phyloP scores from a whole-genome alignment of 35 echinoderm and acorn worm species.

The Hemicentrotus pulcherrimus region DNA sequence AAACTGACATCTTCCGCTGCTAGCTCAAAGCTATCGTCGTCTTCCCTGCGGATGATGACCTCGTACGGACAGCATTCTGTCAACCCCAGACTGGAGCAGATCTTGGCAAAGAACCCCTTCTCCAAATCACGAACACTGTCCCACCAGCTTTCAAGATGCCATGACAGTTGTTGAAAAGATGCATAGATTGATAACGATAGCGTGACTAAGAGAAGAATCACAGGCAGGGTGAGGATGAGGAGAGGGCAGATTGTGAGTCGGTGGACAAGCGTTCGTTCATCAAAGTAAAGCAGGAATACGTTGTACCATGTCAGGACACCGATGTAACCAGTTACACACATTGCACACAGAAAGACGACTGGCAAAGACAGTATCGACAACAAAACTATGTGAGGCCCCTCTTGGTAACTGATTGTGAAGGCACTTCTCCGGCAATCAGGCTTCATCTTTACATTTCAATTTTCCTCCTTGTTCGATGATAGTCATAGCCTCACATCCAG shows the following conservation, averaged over 20 bases:
- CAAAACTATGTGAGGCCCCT: constrained; percentile 76
- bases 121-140: constrained; percentile 67
- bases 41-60: constrained; percentile 69
- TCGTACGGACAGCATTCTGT: constrained; percentile 80
- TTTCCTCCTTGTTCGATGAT: background rate
- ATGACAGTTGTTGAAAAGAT: constrained; percentile 62
- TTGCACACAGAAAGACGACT: constrained; percentile 66
- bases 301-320: constrained; percentile 87
- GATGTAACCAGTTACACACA: constrained; percentile 63
- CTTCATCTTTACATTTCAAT: background rate
- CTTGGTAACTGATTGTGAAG: constrained; percentile 14
- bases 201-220: constrained; percentile 44
- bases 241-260: constrained; percentile 74
- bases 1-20: constrained; percentile 68
- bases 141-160: constrained; percentile 64
- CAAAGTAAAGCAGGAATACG: constrained; percentile 78
- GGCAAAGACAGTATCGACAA: constrained; percentile 65
- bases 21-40: constrained; percentile 62
- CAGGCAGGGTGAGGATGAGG: constrained; percentile 72
- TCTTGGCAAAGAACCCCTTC: constrained; percentile 75
- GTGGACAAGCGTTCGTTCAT: constrained; percentile 70
- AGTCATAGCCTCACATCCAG: background rate
- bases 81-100: constrained; percentile 68
- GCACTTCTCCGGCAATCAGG: constrained; percentile 22
- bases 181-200: constrained; percentile 63